phyloP scores from a whole-genome alignment of 2,113 vertebrate species.

The Gasterosteus aculeatus region DNA sequence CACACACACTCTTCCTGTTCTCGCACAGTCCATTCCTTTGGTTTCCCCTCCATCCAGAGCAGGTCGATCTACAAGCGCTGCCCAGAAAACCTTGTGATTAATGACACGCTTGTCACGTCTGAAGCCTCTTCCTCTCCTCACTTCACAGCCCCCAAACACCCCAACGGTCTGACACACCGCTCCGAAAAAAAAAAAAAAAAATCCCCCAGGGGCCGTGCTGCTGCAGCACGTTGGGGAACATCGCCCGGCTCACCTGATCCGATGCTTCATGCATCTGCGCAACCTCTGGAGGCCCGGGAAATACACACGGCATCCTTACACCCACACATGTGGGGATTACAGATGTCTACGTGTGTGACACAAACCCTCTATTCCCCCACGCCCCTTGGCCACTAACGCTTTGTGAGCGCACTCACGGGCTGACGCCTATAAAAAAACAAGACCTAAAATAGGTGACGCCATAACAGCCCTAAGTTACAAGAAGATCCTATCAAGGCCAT shows the following conservation, averaged over 20 bases:
- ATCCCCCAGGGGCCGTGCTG: constrained; percentile 66
- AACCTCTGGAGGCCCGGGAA: constrained; percentile 63
- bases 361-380: constrained; percentile 15
- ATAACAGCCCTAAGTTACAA: constrained; percentile 30
- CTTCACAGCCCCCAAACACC: constrained; percentile 10
- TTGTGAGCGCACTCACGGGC: neutral
- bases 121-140: constrained; percentile 43
- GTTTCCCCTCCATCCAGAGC: constrained; percentile 47
- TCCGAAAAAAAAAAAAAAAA: constrained; percentile 23
- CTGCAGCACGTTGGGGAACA: constrained; percentile 69
- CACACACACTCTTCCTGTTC: constrained; percentile 32
- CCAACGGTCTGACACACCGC: constrained; percentile 52
- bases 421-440: constrained; percentile 20
- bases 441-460: constrained; percentile 15
- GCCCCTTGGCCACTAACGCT: neutral
- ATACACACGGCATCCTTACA: constrained; percentile 30
- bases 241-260: constrained; percentile 75
- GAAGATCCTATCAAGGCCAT: constrained; percentile 44
- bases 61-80: constrained; percentile 50
- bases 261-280: constrained; percentile 71
- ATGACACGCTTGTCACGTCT: constrained; percentile 67
- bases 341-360: constrained; percentile 14
- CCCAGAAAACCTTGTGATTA: constrained; percentile 65
- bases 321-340: constrained; percentile 9
- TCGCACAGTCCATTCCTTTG: constrained; percentile 50